Conservation (phyloP, 1,140 invertebrate genomes). For the Drosophila kohkoa region DNA sequence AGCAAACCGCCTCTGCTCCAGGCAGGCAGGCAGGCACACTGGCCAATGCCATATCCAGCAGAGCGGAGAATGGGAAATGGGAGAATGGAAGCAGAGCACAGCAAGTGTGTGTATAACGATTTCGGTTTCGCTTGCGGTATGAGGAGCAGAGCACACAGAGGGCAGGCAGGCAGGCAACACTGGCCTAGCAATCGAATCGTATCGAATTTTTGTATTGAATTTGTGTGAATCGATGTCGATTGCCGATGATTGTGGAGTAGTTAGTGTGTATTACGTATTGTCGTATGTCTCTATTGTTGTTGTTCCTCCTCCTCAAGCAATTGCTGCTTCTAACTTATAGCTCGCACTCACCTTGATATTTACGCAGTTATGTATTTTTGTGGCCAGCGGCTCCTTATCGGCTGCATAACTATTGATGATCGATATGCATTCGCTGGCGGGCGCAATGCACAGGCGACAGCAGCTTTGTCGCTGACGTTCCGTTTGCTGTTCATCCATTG, state of each 20-base stretch:
- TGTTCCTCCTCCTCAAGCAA: not conserved
- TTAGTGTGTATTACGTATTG: constrained; percentile 3
- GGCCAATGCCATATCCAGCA: not conserved
- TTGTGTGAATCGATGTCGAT: not conserved
- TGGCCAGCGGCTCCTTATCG: constrained; percentile 83
- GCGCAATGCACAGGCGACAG: constrained; percentile 83
- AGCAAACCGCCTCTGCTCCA: constrained; percentile 28
- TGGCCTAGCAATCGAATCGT: constrained; percentile 20
- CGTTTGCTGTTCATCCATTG: constrained; percentile 46
- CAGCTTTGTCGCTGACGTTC: constrained; percentile 72
- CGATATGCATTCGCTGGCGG: constrained; percentile 83
- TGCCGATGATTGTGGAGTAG: not conserved
- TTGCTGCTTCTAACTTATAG: not conserved
- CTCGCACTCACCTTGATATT: constrained; percentile 81
- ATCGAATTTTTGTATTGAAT: not conserved
- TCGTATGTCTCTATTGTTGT: not conserved
- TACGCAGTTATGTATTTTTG: constrained; percentile 84
- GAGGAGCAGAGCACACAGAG: constrained; percentile 3
- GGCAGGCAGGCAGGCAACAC: not conserved
- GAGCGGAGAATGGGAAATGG: too few relatives aligned
- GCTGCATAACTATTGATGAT: constrained; percentile 84
- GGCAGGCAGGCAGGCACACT: constrained; percentile 6
- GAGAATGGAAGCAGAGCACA: constrained; percentile 35
- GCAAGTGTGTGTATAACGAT: constrained; percentile 37
- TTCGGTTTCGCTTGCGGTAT: constrained; percentile 39